Evolutionary conservation across 2,113 vertebrate genomes (phyloP).

Genomic region (Ariopsis seemanni): DNA sequence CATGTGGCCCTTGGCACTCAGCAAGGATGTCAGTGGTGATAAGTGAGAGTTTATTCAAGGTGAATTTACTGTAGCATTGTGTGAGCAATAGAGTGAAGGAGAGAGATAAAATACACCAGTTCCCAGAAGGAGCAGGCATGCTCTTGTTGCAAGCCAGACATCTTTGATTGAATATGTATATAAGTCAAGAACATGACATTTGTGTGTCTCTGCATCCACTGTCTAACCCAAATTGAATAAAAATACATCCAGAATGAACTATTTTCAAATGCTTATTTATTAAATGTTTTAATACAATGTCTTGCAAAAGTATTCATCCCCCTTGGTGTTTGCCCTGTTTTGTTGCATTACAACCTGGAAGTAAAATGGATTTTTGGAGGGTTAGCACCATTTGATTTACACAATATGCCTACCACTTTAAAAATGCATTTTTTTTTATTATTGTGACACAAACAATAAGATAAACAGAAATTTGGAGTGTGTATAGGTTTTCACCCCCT

Average conservation of each 20-base stretch:
- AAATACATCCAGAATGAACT: neutral
- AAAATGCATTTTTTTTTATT: no score
- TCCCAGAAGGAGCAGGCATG: neutral
- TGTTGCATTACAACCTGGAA: no score
- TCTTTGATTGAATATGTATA: neutral
- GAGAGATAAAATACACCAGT: neutral
- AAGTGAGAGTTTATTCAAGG: slow-evolving; percentile 22
- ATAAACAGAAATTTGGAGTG: no score
- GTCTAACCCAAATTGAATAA: neutral
- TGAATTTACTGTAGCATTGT: slow-evolving; percentile 29
- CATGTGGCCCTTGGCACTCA: slow-evolving; percentile 13
- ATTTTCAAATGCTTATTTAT: neutral
- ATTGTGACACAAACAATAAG: no score
- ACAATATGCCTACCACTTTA: no score
- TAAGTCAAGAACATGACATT: neutral
- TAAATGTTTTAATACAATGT: no score
- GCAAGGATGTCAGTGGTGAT: neutral
- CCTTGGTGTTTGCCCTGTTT: no score
- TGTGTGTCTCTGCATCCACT: neutral
- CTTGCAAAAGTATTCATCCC: no score
- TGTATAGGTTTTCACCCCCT: no score
- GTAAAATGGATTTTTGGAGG: no score
- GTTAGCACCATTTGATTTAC: no score
- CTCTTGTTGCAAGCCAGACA: neutral
- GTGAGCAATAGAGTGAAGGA: neutral